Base-by-base conservation (phyloP, 2,113 vertebrate genomes). In the Poeciliopsis retropinna region DNA sequence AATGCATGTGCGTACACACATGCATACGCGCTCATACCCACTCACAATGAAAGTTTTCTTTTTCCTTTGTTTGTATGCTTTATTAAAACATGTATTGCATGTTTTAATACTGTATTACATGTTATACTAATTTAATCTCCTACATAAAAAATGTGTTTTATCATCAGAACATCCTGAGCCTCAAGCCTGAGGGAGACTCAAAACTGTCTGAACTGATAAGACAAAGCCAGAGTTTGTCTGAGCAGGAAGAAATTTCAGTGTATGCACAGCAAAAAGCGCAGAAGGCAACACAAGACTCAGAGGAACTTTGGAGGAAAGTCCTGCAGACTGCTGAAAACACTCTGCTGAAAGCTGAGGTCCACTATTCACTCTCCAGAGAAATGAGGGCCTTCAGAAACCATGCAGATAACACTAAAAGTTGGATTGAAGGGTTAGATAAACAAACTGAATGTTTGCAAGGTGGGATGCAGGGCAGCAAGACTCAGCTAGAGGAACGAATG, bases 111-210 rank as follows among this genome's bases (percentile, higher is more conserved):
- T n/a, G n/a, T n/a, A n/a, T n/a, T n/a, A n/a, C n/a, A n/a, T n/a
- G n/a, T n/a, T 8, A 51, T 51, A 14, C 19, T 51, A 51, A 51
- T 14, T 51, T 19, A 51, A 51, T 4, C 14, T 47, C 17, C 17
- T 17, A 2, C 14, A 10, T 28, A 32, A 25, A 9, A 54, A 1
- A 28, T 70, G 47, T 57, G 0, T 32, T 28, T 32, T 10, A 14
- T 37, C 31, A n/a, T 57, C 70, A 95, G 94, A 77, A 64, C 3
- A 57, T 92, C 67, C 85, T 94, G 67, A 90, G 90, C 82, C 82
- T 80, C 19, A 92, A 89, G 44, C 87, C 87, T 1, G 92, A 93
- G 10, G 94, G 89, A 79, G 89, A 94, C 70, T 79, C 87, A 27
- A 90, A 83, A 28, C 64, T 94, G 57, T 37, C 73, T 0, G 83